Percentiles rank a stretch among this genome's conserved stretches.
These are phyloP conservation scores for Poeciliopsis turrubarensis DNA, from an alignment of 2,113 vertebrate genomes.

Conservation along the genomic window DNA sequence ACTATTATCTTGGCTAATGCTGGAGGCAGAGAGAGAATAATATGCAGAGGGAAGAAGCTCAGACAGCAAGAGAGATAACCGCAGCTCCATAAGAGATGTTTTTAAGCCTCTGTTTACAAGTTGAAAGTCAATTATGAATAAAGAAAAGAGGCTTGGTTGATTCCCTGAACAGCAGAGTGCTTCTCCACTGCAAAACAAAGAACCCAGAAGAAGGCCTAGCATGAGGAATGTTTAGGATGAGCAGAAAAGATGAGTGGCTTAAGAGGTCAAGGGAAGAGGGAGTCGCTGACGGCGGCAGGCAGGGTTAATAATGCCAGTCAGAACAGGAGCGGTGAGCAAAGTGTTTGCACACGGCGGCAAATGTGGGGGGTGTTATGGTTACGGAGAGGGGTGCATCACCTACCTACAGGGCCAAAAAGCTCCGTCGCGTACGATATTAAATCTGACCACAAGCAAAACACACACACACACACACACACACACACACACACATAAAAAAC, in stretches of 20 bases:
- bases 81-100: constrained; percentile 18
- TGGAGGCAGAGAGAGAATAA: constrained; percentile 14
- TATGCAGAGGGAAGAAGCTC: background rate
- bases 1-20: constrained; percentile 15
- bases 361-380: constrained; percentile 1
- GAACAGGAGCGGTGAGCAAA: constrained; percentile 29
- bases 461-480: constrained; percentile 66
- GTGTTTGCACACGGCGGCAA: constrained; percentile 26
- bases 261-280: background rate
- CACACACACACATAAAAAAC: constrained; percentile 49
- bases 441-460: constrained; percentile 86
- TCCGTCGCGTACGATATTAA: constrained; percentile 91
- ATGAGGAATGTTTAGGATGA: constrained; percentile 19
- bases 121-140: constrained; percentile 18
- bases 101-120: background rate
- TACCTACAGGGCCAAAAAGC: constrained; percentile 90
- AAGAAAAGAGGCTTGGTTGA: constrained; percentile 13
- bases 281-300: constrained; percentile 12
- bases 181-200: constrained; percentile 16
- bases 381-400: constrained; percentile 75
- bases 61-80: constrained; percentile 7
- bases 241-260: constrained; percentile 1
- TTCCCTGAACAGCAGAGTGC: constrained; percentile 47
- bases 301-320: constrained; percentile 65
- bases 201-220: constrained; percentile 10